A percentile compares a stretch with the other conserved stretches of the same genome.
These are phyloP conservation scores for Saxidomus purpurata DNA, from an alignment of 1,140 invertebrate species.

Conservation along the genomic window DNA sequence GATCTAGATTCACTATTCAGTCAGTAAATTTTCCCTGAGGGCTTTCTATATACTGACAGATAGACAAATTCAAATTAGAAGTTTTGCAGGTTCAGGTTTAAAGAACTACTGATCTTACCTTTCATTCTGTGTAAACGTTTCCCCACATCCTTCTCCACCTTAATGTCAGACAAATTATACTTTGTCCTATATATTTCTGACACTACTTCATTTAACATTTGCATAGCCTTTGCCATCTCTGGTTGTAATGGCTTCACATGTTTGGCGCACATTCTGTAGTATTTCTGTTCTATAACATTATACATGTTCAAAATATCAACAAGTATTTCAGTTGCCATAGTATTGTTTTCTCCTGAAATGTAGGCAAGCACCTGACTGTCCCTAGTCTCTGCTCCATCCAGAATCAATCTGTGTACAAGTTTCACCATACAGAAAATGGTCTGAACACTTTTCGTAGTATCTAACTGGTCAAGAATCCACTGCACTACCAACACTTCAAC, in stretches of 20 bases:
- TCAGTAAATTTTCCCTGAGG: no score
- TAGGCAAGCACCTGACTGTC: background rate
- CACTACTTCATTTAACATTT: background rate
- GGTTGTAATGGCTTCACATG: background rate
- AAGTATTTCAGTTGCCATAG: background rate
- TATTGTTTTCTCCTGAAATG: background rate
- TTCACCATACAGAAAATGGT: background rate
- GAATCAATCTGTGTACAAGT: background rate
- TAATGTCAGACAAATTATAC: background rate
- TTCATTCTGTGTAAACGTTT: background rate
- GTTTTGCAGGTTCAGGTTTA: no score
- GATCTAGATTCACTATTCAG: no score
- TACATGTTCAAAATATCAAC: slow-evolving; percentile 30
- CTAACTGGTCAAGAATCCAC: slow-evolving; percentile 39
- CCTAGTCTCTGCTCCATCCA: no score
- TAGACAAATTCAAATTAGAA: no score
- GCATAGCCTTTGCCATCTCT: background rate
- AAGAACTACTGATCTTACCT: no score
- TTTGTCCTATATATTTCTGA: background rate
- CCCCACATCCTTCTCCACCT: background rate
- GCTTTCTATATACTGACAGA: no score
- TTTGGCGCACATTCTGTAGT: background rate
- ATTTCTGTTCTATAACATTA: background rate
- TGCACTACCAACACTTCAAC: slow-evolving; percentile 1
- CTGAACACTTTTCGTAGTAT: background rate